Conservation (phyloP, 2,113 vertebrate genomes). For the Ursus arctos region DNA sequence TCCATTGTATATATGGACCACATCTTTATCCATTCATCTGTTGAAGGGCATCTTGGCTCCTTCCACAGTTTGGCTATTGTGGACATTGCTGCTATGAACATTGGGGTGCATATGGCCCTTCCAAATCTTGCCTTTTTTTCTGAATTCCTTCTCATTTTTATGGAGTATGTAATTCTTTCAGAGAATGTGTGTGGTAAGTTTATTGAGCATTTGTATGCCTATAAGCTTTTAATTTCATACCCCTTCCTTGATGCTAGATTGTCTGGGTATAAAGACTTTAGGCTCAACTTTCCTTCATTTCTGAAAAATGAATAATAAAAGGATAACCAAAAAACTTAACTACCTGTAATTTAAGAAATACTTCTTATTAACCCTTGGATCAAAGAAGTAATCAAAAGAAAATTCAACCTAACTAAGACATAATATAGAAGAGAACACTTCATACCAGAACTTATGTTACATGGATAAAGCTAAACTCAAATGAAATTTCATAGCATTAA, state of each 20-base stretch:
- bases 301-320: background rate
- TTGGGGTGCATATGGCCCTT: background rate
- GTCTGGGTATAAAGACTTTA: background rate
- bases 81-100: too few relatives aligned
- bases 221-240: background rate
- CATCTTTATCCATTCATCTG: too few relatives aligned
- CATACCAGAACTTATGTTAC: background rate
- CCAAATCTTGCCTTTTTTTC: background rate
- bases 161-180: background rate
- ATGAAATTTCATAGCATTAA: background rate
- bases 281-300: background rate
- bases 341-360: background rate
- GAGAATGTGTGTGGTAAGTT: background rate
- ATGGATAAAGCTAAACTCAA: background rate
- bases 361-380: background rate
- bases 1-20: too few relatives aligned
- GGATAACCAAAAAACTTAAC: background rate
- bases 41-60: too few relatives aligned
- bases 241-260: background rate
- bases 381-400: constrained; percentile 25
- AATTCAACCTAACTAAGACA: background rate
- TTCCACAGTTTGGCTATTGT: too few relatives aligned
- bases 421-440: background rate
- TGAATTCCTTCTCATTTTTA: constrained; percentile 30
- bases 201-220: constrained; percentile 2